Evolutionary conservation across 2,113 vertebrate species (phyloP).

Genomic region (Jaculus jaculus): DNA sequence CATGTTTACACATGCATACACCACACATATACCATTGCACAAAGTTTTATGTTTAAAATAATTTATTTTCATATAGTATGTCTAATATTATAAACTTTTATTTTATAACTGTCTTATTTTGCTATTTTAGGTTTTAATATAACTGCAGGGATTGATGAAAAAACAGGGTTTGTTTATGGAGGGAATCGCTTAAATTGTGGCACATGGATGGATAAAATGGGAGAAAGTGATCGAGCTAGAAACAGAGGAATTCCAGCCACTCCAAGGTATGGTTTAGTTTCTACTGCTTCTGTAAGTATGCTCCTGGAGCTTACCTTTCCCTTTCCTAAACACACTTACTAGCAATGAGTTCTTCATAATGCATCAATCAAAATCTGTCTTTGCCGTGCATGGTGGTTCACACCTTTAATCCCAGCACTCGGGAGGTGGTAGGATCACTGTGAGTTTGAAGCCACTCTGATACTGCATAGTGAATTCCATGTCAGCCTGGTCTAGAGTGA

Average conservation of each 20-base stretch:
- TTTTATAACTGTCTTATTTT: constrained; percentile 44
- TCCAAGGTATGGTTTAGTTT: constrained; percentile 83
- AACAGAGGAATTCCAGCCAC: constrained; percentile 96
- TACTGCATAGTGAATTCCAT: too few relatives aligned
- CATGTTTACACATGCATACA: too few relatives aligned
- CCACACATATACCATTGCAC: too few relatives aligned
- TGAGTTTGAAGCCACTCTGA: too few relatives aligned
- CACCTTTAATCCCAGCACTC: too few relatives aligned
- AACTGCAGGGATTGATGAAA: constrained; percentile 85
- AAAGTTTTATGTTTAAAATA: neutral
- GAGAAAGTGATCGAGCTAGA: constrained; percentile 92
- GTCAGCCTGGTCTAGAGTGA: too few relatives aligned
- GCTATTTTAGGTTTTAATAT: constrained; percentile 90
- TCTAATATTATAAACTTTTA: neutral
- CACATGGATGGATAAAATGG: constrained; percentile 99
- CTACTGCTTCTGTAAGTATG: neutral
- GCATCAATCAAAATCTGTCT: neutral
- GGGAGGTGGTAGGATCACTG: too few relatives aligned
- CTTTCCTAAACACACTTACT: neutral
- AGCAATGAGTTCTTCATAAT: neutral
- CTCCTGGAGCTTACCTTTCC: neutral
- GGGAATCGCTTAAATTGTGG: constrained; percentile 97
- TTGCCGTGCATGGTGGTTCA: too few relatives aligned
- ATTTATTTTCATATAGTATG: neutral
- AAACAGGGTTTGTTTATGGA: constrained; percentile 95